Evolutionary conservation across 2,888 invertebrate species (phyloP).

Genomic region (Pheosia gnoma): DNA sequence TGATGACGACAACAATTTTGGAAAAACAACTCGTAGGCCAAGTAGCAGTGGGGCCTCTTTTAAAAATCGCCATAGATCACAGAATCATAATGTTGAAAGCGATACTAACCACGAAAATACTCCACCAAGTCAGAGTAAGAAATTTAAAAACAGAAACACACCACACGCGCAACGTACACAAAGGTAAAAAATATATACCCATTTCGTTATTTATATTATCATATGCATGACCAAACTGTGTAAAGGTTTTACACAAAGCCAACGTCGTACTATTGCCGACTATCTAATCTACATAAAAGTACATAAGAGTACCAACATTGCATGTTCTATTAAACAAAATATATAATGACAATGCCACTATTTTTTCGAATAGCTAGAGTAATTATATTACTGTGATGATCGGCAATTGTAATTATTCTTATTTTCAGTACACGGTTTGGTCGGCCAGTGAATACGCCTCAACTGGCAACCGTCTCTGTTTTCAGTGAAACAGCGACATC

Average conservation of each 20-base stretch:
- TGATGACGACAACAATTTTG: constrained; percentile 85
- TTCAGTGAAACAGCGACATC: constrained; percentile 85
- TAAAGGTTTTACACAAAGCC: constrained; percentile 2
- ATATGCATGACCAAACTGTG: constrained; percentile 19
- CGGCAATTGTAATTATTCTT: constrained; percentile 50
- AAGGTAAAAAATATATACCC: constrained; percentile 60
- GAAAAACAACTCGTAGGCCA: constrained; percentile 82
- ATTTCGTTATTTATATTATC: not conserved
- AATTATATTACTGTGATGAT: constrained; percentile 20
- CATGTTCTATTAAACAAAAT: constrained; percentile 10
- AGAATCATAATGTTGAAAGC: constrained; percentile 61
- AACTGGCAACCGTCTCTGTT: constrained; percentile 87
- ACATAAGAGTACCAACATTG: not conserved
- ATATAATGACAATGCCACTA: constrained; percentile 30
- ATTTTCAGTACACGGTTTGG: constrained; percentile 79
- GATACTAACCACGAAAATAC: constrained; percentile 64
- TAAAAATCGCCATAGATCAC: constrained; percentile 83
- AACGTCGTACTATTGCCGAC: constrained; percentile 44
- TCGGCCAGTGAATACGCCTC: constrained; percentile 78
- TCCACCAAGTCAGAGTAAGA: constrained; percentile 67
- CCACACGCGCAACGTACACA: constrained; percentile 65
- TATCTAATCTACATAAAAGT: constrained; percentile 16
- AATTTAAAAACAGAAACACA: constrained; percentile 74
- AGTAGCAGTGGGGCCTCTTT: constrained; percentile 75
- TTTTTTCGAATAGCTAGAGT: constrained; percentile 4